These are phyloP conservation scores for Xestia sexstrigata DNA, from an alignment of 2,888 invertebrate species.

Conservation along the genomic window DNA sequence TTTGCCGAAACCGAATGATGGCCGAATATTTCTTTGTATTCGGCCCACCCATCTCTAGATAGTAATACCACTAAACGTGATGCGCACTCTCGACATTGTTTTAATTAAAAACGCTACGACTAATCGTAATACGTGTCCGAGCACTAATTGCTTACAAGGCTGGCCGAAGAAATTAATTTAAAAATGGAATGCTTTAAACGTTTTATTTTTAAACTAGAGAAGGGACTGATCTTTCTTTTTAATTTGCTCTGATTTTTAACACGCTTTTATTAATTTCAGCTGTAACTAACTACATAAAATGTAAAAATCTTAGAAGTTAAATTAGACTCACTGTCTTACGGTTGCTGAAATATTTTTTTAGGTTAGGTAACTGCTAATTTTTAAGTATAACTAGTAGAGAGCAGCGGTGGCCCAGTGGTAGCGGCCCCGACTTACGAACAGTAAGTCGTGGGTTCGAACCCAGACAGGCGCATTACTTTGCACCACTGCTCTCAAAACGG, in stretches of 20 bases:
- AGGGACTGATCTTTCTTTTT: neutral
- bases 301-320: too few relatives aligned
- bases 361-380: too few relatives aligned
- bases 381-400: too few relatives aligned
- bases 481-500: too few relatives aligned
- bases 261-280: too few relatives aligned
- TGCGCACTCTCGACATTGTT: constrained; percentile 44
- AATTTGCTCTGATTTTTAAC: neutral
- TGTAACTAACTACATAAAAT: too few relatives aligned
- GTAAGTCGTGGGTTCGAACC: too few relatives aligned
- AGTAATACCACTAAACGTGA: neutral
- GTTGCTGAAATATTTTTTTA: too few relatives aligned
- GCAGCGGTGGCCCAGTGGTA: too few relatives aligned
- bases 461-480: too few relatives aligned
- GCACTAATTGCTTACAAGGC: constrained; percentile 63
- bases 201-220: constrained; percentile 19
- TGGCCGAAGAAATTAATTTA: constrained; percentile 49
- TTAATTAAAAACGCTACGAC: constrained; percentile 54
- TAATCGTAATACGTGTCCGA: constrained; percentile 25
- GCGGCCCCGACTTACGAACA: too few relatives aligned
- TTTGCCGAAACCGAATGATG: neutral
- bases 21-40: neutral
- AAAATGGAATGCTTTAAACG: constrained; percentile 19
- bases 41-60: constrained; percentile 5
- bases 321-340: too few relatives aligned